phyloP scores from a whole-genome alignment of 2,797 vertebrate species.

The Myoxocephalus aenaeus region DNA sequence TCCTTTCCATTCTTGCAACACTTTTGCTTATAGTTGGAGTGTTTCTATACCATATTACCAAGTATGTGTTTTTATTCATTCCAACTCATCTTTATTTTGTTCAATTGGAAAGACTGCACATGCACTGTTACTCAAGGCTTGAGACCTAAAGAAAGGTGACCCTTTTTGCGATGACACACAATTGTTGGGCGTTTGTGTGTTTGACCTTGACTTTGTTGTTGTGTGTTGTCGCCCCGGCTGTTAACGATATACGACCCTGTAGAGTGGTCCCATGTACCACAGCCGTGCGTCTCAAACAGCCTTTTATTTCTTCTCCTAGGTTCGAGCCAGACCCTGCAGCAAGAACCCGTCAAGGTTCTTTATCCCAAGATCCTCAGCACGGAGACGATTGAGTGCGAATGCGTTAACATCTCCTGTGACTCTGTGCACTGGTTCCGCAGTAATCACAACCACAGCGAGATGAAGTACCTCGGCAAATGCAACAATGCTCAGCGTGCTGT shows the following conservation, averaged over 20 bases:
- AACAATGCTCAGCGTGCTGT: neutral
- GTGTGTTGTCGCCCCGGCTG: neutral
- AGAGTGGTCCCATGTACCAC: neutral
- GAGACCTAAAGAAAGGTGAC: neutral
- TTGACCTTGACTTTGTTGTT: neutral
- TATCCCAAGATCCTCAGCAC: constrained; percentile 47
- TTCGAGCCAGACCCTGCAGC: constrained; percentile 12
- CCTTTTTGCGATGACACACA: neutral
- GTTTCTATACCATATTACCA: neutral
- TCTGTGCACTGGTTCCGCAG: constrained; percentile 74
- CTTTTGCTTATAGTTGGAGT: neutral
- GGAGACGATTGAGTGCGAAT: constrained; percentile 61
- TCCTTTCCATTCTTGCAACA: constrained; percentile 59
- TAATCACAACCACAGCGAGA: fast-evolving
- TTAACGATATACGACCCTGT: neutral
- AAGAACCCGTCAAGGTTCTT: neutral
- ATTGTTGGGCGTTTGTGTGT: neutral
- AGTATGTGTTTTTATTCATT: constrained; percentile 4
- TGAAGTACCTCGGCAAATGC: constrained; percentile 54
- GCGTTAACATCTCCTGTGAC: constrained; percentile 42
- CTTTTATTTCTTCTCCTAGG: constrained; percentile 43
- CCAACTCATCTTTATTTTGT: neutral
- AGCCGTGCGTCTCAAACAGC: neutral
- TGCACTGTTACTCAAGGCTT: neutral
- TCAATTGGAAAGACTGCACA: neutral